Conservation (phyloP, 1,140 invertebrate species). For the Lucilia cuprina region DNA sequence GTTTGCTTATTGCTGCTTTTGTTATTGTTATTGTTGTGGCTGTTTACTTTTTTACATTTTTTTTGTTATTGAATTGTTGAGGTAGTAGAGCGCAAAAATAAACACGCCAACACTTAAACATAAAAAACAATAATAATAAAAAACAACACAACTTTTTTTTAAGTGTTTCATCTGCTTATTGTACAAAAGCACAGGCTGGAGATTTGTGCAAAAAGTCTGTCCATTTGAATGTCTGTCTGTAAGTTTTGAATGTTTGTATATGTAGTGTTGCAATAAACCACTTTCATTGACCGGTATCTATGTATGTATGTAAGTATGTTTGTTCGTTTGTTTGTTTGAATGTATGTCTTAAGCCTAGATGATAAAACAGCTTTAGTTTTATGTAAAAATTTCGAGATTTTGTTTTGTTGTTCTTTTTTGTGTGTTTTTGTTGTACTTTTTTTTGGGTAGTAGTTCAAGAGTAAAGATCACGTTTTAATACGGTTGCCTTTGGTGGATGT, state of each 20-base stretch:
- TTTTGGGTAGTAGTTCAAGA: conserved; percentile 23
- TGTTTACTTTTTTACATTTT: neutral
- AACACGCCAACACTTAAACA: conserved; percentile 50
- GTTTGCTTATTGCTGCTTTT: conserved; percentile 17
- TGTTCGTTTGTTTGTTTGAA: neutral
- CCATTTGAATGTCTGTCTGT: neutral
- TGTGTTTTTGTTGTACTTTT: neutral
- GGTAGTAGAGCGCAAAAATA: conserved; percentile 35
- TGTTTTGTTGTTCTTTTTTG: neutral
- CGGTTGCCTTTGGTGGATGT: neutral
- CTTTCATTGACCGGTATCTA: conserved; percentile 13
- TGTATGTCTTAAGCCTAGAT: neutral
- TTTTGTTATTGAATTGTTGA: neutral
- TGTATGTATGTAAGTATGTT: neutral
- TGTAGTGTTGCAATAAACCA: conserved; percentile 7
- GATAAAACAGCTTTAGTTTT: neutral
- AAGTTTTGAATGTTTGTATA: neutral
- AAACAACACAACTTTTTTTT: neutral
- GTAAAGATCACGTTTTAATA: conserved; percentile 30
- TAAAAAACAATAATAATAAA: neutral
- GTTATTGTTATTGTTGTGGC: neutral
- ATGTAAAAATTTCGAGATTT: neutral
- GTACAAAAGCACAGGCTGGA: no score
- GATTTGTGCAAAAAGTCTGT: no score
- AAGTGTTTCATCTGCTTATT: neutral